Base-by-base conservation (phyloP, 2,113 vertebrate species). In the Nibea albiflora region DNA sequence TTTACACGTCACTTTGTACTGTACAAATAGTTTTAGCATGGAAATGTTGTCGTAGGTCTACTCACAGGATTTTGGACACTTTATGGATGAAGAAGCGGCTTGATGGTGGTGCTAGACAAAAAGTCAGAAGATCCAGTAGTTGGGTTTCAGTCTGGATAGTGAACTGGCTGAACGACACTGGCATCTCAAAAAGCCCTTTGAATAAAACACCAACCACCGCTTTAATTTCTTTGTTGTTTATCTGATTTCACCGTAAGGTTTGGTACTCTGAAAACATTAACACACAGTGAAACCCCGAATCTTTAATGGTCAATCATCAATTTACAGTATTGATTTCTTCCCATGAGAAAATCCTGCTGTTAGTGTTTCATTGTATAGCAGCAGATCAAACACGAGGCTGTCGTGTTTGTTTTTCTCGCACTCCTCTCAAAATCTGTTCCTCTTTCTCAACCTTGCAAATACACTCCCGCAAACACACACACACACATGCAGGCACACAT, bases 331-430 rank as follows among this genome's bases (percentile, higher is more conserved):
- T 26, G 83, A 75, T 83, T 74, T 77, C 60, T 78, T 85, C 72
- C 80, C 81, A 75, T 87, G 89, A 89, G 82, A 86, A 90, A 84
- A 71, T 81, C 69, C 53, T 66, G 47, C 68, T 9, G 35, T 69
- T 11, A 50, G 53, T 26, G 66, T 66, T 56, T 57, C 24, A 22
- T 31, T 69, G 78, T 78, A n/a, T 76, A 85, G 76, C 75, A 67
- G 69, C 81, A 79, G 80, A 67, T 82, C 83, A 90, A 90, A 92
- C 84, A 84, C 11, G 22, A 67, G 50, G 39, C 62, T 11, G 54
- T 8, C 22, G 44, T 90, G 86, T 92, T 93, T 91, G 90, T 87
- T 90, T 91, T 39, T 92, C 73, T 80, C 89, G 69, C 71, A 22
- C 39, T 76, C 49, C 73, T 70, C 87, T 91, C 77, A 78, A 76